These are phyloP conservation scores for Podarcis lilfordi DNA, from an alignment of 2,797 vertebrate genomes.

Conservation along the genomic window DNA sequence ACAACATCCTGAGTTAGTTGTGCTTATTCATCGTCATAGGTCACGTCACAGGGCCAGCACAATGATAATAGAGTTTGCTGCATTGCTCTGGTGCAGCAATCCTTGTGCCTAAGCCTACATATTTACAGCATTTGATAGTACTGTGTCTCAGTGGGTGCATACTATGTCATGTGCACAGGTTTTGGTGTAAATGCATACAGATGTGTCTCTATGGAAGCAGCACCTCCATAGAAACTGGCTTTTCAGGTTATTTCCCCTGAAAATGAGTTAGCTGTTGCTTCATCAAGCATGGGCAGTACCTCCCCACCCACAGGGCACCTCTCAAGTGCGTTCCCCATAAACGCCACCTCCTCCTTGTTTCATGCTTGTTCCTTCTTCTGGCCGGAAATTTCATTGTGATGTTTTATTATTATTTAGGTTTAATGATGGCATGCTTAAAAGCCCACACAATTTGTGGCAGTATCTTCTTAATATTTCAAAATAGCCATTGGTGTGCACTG, in stretches of 20 bases:
- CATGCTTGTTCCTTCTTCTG: neutral
- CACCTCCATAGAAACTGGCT: slow-evolving; percentile 12
- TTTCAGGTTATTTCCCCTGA: slow-evolving; percentile 14
- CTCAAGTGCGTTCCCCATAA: neutral
- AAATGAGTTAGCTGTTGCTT: neutral
- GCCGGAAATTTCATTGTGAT: neutral
- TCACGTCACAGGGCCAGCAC: neutral
- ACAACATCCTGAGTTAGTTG: neutral
- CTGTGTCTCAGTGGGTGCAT: neutral
- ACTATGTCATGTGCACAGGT: too few relatives aligned
- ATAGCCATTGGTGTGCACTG: neutral
- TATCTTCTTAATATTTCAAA: neutral
- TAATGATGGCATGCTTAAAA: neutral
- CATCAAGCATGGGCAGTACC: neutral
- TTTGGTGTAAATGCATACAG: neutral
- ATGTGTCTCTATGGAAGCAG: neutral
- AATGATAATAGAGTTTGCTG: neutral
- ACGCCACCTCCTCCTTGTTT: neutral
- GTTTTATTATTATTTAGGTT: neutral
- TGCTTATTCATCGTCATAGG: neutral
- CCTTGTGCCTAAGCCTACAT: neutral
- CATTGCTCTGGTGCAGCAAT: neutral
- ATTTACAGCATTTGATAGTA: neutral
- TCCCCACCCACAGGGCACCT: neutral
- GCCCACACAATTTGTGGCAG: neutral